Evolutionary conservation across 2,113 vertebrate genomes (phyloP), one percentile per base, ranked within the genome.

Genomic region (Lophura nycthemera): DNA sequence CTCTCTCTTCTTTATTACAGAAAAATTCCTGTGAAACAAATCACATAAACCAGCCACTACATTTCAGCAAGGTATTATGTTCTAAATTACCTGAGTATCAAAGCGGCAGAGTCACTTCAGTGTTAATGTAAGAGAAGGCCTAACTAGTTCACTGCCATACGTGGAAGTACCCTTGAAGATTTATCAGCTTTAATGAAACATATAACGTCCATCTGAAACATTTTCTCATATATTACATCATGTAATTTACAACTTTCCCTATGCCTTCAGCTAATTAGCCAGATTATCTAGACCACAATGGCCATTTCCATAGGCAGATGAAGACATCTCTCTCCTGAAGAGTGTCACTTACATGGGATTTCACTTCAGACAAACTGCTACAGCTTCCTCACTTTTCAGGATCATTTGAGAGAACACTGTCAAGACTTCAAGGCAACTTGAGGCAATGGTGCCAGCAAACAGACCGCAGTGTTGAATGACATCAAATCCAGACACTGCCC

Each of bases 1-100:
- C 9, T 42, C 29, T 50, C 67, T 71, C 34, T 22, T 45, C 27
- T 77, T 14, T 9, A 34, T 50, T 19, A 12, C 0, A 29, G 42
- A 29, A 73, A 77, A 95, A 94, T 47, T 72, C 70, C 88, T 60
- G 36, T 6, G 5, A 66, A 88, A 90, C 72, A 56, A 11, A 88
- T 63, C 85, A 86, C 82, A 45, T 65, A 60, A 83, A 86, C 25
- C 19, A 95, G 90, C 50, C 45, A 14, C 29, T 91, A 61, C 48
- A 88, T 71, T 77, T 76, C 82, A 77, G 69, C 72, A 52, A 8
- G 22, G 45, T 50, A 65, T 63, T 83, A 10, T 4, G 13, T 77
- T 83, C 65, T 64, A 6, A n/a, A 32, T 57, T 36, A 75, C 27
- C 38, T 13, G 61, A 20, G 10, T 48, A 91, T 85, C 50, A 17